These are phyloP conservation scores for Nothobranchius kuhntae DNA, from an alignment of 2,113 vertebrate genomes.

Conservation along the genomic window DNA sequence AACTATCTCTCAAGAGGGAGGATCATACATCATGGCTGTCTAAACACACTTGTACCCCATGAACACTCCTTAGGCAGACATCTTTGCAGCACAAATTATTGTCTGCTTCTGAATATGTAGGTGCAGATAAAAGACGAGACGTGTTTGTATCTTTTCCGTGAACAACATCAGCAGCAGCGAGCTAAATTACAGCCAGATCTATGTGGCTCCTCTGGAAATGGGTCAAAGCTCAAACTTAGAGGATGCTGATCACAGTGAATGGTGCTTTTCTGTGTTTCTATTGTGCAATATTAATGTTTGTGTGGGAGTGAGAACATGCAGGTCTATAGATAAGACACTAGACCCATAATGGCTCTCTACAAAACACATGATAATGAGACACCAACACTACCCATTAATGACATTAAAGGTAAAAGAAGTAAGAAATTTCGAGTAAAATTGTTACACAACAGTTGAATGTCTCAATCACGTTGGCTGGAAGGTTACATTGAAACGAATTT, in stretches of 20 bases:
- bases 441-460: too few relatives aligned
- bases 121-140: constrained; percentile 3
- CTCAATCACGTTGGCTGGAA: too few relatives aligned
- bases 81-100: constrained; percentile 11
- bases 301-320: not conserved
- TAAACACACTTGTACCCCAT: constrained; percentile 42
- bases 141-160: constrained; percentile 5
- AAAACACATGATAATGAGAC: not conserved
- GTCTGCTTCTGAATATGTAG: constrained; percentile 7
- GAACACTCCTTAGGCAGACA: constrained; percentile 39
- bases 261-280: not conserved
- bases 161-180: constrained; percentile 35
- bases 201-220: constrained; percentile 15
- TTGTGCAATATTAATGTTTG: not conserved
- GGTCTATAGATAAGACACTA: constrained; percentile 12
- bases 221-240: constrained; percentile 11
- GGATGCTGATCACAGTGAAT: constrained; percentile 30
- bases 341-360: constrained; percentile 20
- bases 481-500: too few relatives aligned
- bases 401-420: too few relatives aligned
- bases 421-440: too few relatives aligned
- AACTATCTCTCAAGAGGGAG: constrained; percentile 45
- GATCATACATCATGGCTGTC: constrained; percentile 44
- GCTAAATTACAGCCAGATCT: constrained; percentile 15
- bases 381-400: too few relatives aligned